phyloP scores from a whole-genome alignment of 2,113 vertebrate species.

The Hucho hucho region DNA sequence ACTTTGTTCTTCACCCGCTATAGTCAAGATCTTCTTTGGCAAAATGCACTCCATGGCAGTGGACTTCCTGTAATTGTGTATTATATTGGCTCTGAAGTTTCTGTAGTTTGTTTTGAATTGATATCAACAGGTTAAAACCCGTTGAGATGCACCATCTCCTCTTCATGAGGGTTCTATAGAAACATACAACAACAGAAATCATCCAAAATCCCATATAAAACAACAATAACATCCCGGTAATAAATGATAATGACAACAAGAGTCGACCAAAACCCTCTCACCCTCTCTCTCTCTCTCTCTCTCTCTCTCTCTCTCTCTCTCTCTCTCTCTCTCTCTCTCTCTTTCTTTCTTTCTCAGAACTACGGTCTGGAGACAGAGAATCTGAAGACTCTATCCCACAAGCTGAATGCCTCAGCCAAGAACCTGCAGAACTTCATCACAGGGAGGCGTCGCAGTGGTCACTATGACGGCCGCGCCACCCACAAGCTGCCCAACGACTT shows the following conservation, averaged over 20 bases:
- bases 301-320: too few species aligned
- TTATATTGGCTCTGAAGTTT: background rate
- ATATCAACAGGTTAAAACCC: background rate
- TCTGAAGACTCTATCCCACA: constrained; percentile 93
- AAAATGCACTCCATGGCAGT: too few species aligned
- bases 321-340: background rate
- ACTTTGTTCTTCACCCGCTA: background rate
- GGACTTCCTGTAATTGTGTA: too few species aligned
- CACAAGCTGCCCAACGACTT: constrained; percentile 93
- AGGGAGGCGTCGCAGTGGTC: constrained; percentile 81
- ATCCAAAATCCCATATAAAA: background rate
- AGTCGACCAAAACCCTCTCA: too few species aligned
- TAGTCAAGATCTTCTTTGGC: background rate
- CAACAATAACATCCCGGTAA: background rate
- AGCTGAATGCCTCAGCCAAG: constrained; percentile 87
- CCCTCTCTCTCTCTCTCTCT: too few species aligned
- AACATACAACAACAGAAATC: background rate
- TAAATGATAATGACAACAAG: too few species aligned
- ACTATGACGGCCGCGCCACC: constrained; percentile 86
- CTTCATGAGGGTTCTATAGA: background rate
- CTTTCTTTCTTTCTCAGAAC: constrained; percentile 76
- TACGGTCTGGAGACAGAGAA: constrained; percentile 97
- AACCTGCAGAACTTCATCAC: constrained; percentile 95
- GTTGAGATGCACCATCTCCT: background rate
- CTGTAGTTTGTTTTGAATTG: background rate